These are phyloP conservation scores for Paraplagusia blochii DNA, from an alignment of 2,113 vertebrate genomes.

Conservation along the genomic window DNA sequence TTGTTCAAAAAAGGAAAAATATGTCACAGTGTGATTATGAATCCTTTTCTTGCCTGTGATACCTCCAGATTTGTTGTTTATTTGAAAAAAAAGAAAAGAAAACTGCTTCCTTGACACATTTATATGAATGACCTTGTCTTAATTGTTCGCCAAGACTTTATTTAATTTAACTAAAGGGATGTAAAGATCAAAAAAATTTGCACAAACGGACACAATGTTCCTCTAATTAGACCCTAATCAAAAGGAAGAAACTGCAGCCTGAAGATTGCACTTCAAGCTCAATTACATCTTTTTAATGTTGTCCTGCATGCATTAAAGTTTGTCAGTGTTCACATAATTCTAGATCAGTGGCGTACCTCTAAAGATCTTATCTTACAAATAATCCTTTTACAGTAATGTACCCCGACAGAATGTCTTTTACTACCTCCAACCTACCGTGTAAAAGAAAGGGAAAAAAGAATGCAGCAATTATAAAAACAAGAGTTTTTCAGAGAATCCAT, in stretches of 20 bases:
- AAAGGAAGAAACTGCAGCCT: background rate
- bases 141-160: constrained; percentile 1
- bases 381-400: constrained; percentile 60
- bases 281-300: constrained; percentile 23
- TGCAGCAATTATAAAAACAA: too few relatives aligned
- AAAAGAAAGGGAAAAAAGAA: too few relatives aligned
- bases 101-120: background rate
- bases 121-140: background rate
- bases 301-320: constrained; percentile 37
- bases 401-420: constrained; percentile 52
- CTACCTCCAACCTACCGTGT: too few relatives aligned
- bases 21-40: constrained; percentile 27
- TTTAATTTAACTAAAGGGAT: background rate
- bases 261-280: constrained; percentile 19
- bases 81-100: too few relatives aligned
- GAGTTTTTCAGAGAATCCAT: too few relatives aligned
- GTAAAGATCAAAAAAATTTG: background rate
- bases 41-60: background rate
- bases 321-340: constrained; percentile 44
- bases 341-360: constrained; percentile 47
- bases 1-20: constrained; percentile 28
- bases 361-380: constrained; percentile 42
- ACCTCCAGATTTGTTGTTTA: background rate
- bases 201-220: background rate
- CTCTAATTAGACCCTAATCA: background rate